Evolutionary conservation across 2,888 invertebrate species (phyloP), one percentile per base, ranked within the genome.

Genomic region (Dolomedes plantarius): DNA sequence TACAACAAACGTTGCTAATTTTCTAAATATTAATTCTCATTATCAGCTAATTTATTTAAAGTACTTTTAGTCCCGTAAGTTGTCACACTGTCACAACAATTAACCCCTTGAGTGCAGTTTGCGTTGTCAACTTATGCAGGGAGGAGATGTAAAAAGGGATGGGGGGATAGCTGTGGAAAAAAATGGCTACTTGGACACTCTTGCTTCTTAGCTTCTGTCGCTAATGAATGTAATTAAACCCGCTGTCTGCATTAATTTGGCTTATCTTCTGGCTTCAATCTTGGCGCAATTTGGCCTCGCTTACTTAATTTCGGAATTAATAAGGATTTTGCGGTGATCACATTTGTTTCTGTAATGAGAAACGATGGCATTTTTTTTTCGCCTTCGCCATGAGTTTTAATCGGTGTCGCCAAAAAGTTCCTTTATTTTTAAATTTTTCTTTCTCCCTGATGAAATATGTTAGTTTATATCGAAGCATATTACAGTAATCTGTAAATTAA

Each of bases 41-140:
- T 85, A 85, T 77, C 83, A 85, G 83, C 77, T 85, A 85, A 85
- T 85, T 85, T 85, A 85, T 85, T 85, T 85, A 85, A 77, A 85
- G 83, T 77, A 77, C 83, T 77, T 85, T 85, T 85, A 85, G 83
- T 36, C 73, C 31, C 77, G 50, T 68, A 68, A 72, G 56, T 77
- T 68, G 77, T 77, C 77, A 85, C 62, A 36, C 73, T 85, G 83
- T 85, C 83, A 85, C 77, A 85, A 78, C 83, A 85, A 85, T 85
- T 85, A 85, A 77, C 77, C 83, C 83, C 83, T 68, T 56, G 83
- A 85, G 83, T 77, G 77, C 77, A 73, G 77, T 85, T 85, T 85
- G 65, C 73, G 77, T 77, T 85, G 77, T 77, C 83, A 85, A 72
- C 29, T 65, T 69, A 19, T 36, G 56, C 56, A 23, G 23, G 23